Evolutionary conservation across 2,888 invertebrate species (phyloP).

Genomic region (Cheilosia grossa): DNA sequence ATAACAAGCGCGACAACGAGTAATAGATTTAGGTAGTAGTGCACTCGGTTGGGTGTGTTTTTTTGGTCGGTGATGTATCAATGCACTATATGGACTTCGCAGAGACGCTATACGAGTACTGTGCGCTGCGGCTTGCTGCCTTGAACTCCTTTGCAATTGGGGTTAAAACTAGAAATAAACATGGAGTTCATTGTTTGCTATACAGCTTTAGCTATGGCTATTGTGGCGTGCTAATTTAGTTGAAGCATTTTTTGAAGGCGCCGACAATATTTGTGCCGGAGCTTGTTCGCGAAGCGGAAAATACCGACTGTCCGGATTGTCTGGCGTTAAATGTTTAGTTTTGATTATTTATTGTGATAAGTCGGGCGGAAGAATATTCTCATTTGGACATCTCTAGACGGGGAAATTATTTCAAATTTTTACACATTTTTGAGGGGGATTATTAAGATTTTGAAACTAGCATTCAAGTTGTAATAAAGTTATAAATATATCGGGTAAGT

Average conservation of each 20-base stretch:
- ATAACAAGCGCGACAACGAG: slow-evolving; percentile 35
- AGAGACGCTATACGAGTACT: neutral
- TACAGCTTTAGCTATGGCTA: neutral
- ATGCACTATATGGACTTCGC: slow-evolving; percentile 22
- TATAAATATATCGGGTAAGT: slow-evolving; percentile 30
- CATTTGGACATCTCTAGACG: neutral
- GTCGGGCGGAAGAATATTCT: slow-evolving; percentile 46
- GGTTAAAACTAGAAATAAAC: slow-evolving; percentile 56
- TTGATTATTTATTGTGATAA: slow-evolving; percentile 59
- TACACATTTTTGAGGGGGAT: neutral
- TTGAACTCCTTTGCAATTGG: slow-evolving; percentile 70
- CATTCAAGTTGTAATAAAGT: no score
- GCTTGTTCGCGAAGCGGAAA: neutral
- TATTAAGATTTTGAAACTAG: slow-evolving; percentile 9
- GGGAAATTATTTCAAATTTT: slow-evolving; percentile 9
- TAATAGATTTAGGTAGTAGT: neutral
- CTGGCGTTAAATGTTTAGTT: slow-evolving; percentile 49
- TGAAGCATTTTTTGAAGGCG: slow-evolving; percentile 47
- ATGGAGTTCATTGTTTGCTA: slow-evolving; percentile 47
- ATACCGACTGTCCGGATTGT: neutral
- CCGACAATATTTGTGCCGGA: slow-evolving; percentile 25
- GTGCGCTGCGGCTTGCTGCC: slow-evolving; percentile 23
- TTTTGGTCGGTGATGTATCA: neutral
- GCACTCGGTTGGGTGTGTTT: slow-evolving; percentile 16
- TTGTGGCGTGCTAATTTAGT: slow-evolving; percentile 56